These are phyloP conservation scores for Anolis apletophallus DNA, from an alignment of 2,797 vertebrate genomes.

Conservation along the genomic window DNA sequence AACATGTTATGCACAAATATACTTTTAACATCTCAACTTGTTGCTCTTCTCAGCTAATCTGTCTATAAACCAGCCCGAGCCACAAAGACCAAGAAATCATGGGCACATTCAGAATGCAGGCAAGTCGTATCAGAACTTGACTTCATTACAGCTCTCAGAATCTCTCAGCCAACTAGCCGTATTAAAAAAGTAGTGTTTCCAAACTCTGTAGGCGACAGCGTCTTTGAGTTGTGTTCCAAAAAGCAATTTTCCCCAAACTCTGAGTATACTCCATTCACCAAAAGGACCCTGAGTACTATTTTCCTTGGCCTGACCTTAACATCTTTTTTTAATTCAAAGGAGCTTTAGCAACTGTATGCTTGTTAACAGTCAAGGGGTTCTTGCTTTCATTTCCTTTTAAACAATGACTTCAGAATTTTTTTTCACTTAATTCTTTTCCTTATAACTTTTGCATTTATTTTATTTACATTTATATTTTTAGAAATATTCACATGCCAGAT, in stretches of 20 bases:
- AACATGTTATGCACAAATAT: background rate
- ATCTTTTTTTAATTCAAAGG: background rate
- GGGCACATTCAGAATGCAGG: background rate
- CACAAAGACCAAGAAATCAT: background rate
- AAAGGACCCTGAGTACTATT: background rate
- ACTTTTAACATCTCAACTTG: background rate
- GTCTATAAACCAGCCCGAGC: background rate
- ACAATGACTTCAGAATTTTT: too few species aligned
- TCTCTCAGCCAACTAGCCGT: too few species aligned
- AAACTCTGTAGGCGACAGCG: too few species aligned
- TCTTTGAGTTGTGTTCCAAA: too few species aligned
- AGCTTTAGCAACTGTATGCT: background rate
- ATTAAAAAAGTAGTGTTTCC: too few species aligned
- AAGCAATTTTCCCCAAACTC: too few species aligned
- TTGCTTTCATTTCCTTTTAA: background rate
- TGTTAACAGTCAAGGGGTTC: background rate
- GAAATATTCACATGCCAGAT: background rate
- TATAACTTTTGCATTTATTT: background rate
- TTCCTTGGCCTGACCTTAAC: background rate
- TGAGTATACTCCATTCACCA: background rate
- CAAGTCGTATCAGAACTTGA: background rate
- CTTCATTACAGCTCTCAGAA: too few species aligned
- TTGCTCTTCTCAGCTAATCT: background rate
- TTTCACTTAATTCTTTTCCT: background rate
- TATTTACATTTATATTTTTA: background rate